phyloP scores from a whole-genome alignment of 2,797 vertebrate genomes.

The Pristis pectinata region DNA sequence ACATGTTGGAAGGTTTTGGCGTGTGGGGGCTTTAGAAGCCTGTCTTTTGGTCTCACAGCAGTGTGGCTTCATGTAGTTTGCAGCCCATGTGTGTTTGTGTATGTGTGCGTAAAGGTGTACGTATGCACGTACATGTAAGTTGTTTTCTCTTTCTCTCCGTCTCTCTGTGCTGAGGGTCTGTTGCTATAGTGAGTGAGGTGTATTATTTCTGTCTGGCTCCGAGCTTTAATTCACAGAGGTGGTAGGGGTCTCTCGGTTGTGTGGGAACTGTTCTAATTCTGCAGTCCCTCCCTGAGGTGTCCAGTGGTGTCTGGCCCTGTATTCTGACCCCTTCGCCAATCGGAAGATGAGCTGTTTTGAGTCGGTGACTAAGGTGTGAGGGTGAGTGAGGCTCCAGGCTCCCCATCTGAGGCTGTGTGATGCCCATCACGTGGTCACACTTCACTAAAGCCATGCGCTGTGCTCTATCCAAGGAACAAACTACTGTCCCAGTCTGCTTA shows the following conservation, averaged over 20 bases:
- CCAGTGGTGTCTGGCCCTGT: background rate
- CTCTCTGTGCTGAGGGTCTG: background rate
- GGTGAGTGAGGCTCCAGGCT: background rate
- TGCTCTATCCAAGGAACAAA: no score
- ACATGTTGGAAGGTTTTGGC: background rate
- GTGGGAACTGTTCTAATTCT: background rate
- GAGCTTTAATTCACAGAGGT: background rate
- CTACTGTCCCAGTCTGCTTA: background rate
- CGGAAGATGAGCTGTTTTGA: background rate
- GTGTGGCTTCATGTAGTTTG: background rate
- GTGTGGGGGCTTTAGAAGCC: background rate
- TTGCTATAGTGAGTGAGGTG: background rate
- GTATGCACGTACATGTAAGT: no score
- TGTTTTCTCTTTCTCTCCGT: no score
- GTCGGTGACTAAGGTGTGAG: background rate
- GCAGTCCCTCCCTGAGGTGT: background rate
- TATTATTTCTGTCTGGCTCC: background rate
- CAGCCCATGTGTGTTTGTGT: background rate
- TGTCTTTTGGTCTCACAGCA: background rate
- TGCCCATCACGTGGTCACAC: background rate
- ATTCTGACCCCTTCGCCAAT: background rate
- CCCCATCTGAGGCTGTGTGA: background rate
- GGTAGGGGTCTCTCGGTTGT: background rate
- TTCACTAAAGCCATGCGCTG: background rate
- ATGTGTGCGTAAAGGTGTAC: no score